A percentile compares a stretch with the other conserved stretches of the same genome.
Evolutionary conservation across 2,113 vertebrate genomes (phyloP).

Genomic region (Prietella phreatophila): DNA sequence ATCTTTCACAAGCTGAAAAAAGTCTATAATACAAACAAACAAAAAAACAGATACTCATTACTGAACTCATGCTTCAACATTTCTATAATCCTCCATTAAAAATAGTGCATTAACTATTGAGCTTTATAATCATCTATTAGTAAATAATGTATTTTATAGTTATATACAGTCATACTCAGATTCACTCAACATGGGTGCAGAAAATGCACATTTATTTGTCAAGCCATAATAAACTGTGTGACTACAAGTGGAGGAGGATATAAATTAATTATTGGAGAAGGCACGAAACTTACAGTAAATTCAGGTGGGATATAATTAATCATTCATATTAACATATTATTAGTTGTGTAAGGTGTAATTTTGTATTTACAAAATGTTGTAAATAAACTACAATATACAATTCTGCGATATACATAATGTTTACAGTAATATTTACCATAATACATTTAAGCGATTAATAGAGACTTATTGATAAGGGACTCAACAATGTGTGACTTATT

Average conservation of each 20-base stretch:
- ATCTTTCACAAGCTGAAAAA: neutral
- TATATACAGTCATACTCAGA: neutral
- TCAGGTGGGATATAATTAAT: conserved; percentile 27
- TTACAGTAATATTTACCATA: neutral
- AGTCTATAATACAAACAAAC: neutral
- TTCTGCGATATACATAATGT: neutral
- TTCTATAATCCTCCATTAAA: neutral
- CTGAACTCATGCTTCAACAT: neutral
- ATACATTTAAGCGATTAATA: neutral
- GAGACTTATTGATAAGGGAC: neutral
- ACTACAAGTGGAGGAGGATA: conserved; percentile 32
- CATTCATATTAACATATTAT: neutral
- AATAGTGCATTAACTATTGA: neutral
- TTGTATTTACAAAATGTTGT: neutral
- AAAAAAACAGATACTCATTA: neutral
- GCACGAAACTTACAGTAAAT: conserved; percentile 37
- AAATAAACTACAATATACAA: neutral
- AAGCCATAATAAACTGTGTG: conserved; percentile 32
- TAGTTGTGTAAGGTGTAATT: neutral
- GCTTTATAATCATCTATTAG: neutral
- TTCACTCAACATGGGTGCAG: neutral
- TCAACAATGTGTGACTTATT: neutral
- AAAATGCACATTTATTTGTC: neutral
- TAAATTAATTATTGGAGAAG: conserved; percentile 38
- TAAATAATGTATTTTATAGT: neutral